Conservation (phyloP, 2,797 vertebrate species). For the Peromyscus melanophrys region DNA sequence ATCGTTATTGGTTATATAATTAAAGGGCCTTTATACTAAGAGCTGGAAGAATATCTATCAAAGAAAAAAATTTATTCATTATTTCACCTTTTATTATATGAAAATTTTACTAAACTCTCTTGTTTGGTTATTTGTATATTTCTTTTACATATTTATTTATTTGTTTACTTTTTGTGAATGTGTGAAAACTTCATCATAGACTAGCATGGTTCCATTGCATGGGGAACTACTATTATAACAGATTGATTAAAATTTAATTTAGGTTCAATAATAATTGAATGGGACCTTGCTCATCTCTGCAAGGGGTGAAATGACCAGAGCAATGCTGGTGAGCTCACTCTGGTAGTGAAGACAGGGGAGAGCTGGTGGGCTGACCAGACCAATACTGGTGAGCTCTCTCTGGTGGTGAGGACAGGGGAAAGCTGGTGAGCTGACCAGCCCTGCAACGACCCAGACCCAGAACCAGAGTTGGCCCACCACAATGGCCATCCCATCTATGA, state of each 20-base stretch:
- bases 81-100: not conserved
- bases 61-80: not conserved
- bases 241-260: slow-evolving; percentile 27
- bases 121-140: not conserved
- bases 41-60: slow-evolving; percentile 25
- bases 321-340: too few relatives aligned
- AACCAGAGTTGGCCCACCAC: not conserved
- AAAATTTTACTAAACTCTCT: not conserved
- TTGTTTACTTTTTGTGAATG: not conserved
- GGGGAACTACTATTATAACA: not conserved
- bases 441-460: not conserved
- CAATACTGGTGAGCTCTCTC: too few relatives aligned
- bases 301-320: not conserved
- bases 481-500: not conserved
- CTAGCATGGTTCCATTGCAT: not conserved
- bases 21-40: not conserved
- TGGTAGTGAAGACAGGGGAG: too few relatives aligned
- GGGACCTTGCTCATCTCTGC: not conserved
- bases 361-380: not conserved
- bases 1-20: not conserved
- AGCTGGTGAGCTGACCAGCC: not conserved
- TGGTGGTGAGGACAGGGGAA: too few relatives aligned
- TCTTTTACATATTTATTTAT: not conserved
- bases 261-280: slow-evolving; percentile 36
- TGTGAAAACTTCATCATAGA: not conserved